A percentile compares a stretch with the other conserved stretches of the same genome.
Conservation (phyloP, 1,140 invertebrate genomes). For the Polyergus mexicanus region DNA sequence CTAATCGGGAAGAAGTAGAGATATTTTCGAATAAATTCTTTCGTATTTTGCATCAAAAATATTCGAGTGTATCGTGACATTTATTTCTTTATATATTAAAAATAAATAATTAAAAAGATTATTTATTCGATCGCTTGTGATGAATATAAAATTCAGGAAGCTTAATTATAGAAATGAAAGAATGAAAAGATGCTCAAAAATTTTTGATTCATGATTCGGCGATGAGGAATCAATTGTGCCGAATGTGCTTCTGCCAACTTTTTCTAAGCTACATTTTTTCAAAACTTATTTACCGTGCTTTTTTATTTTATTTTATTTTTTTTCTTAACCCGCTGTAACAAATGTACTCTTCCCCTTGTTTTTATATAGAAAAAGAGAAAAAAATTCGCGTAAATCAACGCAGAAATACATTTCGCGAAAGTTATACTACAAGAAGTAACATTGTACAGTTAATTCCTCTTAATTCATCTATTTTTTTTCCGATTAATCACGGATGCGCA, state of each 20-base stretch:
- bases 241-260: background rate
- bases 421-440: background rate
- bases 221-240: background rate
- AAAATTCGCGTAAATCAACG: background rate
- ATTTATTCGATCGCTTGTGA: background rate
- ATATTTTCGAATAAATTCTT: background rate
- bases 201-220: background rate
- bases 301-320: background rate
- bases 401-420: background rate
- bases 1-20: background rate
- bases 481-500: constrained; percentile 15
- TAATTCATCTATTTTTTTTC: constrained; percentile 29
- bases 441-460: background rate
- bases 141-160: background rate
- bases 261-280: background rate
- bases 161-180: background rate
- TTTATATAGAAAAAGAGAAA: too few species aligned
- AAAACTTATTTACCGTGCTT: background rate
- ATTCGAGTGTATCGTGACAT: background rate
- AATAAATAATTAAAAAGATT: background rate
- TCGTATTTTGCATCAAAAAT: background rate
- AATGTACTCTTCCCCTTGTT: background rate
- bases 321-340: background rate
- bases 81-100: background rate
- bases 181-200: background rate